Conservation (phyloP, 2,797 vertebrate genomes). For the Pseudocheirus occidentalis region DNA sequence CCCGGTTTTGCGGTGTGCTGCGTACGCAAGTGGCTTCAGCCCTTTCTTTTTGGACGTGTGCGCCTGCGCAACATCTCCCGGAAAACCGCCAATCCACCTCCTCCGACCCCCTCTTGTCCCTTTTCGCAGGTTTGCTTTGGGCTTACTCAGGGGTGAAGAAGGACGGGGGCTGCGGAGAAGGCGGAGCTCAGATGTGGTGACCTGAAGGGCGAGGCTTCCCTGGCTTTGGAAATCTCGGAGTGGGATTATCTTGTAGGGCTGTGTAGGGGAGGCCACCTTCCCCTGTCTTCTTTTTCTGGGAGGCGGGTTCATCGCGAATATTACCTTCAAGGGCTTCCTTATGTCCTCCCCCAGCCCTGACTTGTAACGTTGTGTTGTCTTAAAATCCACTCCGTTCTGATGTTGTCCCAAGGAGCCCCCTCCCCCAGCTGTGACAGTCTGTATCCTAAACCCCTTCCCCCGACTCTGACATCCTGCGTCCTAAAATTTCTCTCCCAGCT, state of each 20-base stretch:
- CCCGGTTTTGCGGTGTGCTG: neutral
- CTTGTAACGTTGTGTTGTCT: neutral
- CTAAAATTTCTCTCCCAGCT: neutral
- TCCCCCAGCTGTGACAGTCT: neutral
- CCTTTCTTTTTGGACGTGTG: neutral
- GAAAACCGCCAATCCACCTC: neutral
- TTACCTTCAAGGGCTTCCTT: neutral
- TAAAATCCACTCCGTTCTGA: too few species aligned
- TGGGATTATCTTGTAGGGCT: neutral
- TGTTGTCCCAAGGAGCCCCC: neutral
- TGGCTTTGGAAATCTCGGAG: too few species aligned
- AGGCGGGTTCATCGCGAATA: neutral
- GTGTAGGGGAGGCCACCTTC: neutral
- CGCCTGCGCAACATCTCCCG: neutral
- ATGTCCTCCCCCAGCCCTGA: neutral
- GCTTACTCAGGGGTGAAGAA: neutral
- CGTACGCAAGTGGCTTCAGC: neutral
- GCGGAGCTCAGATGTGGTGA: neutral
- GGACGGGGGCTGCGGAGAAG: neutral
- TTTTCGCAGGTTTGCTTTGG: too few species aligned
- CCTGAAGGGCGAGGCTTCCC: neutral
- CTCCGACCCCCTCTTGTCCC: too few species aligned
- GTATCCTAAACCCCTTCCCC: neutral
- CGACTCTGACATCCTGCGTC: too few species aligned
- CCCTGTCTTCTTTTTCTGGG: neutral